These are phyloP conservation scores for Verasper variegatus DNA, from an alignment of 2,113 vertebrate genomes.

Conservation along the genomic window DNA sequence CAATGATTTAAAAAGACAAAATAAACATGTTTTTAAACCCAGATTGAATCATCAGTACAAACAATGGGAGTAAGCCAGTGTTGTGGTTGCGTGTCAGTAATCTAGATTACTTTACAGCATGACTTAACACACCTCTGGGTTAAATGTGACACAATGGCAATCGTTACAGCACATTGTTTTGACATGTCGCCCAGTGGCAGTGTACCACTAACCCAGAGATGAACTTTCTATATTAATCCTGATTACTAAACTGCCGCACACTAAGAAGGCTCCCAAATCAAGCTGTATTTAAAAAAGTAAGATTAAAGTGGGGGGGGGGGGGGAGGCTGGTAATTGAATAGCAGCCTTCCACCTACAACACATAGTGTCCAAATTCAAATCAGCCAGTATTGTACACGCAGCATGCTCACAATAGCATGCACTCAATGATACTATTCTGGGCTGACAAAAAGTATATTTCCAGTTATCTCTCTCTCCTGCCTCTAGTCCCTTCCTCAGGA, in stretches of 20 bases:
- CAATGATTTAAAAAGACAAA: slow-evolving; percentile 18
- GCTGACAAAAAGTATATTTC: slow-evolving; percentile 42
- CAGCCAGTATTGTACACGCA: slow-evolving; percentile 12
- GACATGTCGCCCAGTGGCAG: slow-evolving; percentile 42
- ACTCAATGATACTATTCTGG: slow-evolving; percentile 35
- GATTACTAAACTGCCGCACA: slow-evolving; percentile 48
- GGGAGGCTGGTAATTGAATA: background rate
- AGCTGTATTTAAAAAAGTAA: slow-evolving; percentile 17
- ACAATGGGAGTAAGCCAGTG: slow-evolving; percentile 21
- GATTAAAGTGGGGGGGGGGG: no score
- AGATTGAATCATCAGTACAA: slow-evolving; percentile 40
- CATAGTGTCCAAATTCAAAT: slow-evolving; percentile 8
- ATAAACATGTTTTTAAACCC: slow-evolving; percentile 36
- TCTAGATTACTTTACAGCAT: slow-evolving; percentile 64
- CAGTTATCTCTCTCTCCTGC: slow-evolving; percentile 45
- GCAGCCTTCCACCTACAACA: background rate
- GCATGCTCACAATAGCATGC: background rate
- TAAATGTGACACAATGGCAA: slow-evolving; percentile 58
- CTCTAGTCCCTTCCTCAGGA: slow-evolving; percentile 37
- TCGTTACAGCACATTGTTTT: slow-evolving; percentile 42
- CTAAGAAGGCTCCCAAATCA: slow-evolving; percentile 24
- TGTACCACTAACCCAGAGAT: slow-evolving; percentile 73
- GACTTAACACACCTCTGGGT: slow-evolving; percentile 68
- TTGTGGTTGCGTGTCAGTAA: slow-evolving; percentile 48
- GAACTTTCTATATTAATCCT: slow-evolving; percentile 69